Base-by-base conservation (phyloP, 37 sponge, comb jelly and placozoan species). In the Bolinopsis microptera region DNA sequence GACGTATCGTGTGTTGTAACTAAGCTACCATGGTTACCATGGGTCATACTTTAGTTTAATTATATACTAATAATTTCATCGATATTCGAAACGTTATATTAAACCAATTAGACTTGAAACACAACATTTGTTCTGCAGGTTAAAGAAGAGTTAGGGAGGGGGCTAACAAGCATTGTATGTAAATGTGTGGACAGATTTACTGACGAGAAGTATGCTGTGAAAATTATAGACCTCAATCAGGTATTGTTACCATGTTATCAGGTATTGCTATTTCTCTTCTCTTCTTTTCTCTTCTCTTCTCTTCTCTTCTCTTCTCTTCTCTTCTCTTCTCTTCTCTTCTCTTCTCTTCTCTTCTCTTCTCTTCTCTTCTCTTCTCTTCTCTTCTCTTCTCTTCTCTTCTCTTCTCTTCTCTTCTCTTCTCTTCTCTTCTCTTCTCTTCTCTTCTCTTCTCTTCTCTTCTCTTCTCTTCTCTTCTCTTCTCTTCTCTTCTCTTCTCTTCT, bases 171-270 rank as follows among this genome's bases (percentile, higher is more conserved):
- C 80, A 77, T 77, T 35, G 80, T 77, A 2, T 32, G 32, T 18
- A 77, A 77, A 77, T 77, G 80, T 35, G 37, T 77, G 1, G 80
- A 77, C 37, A 34, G 80, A 1, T 77, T 77, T 35, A 77, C 80
- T 77, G 80, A 32, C 2, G 80, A 77, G 37, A 32, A 32, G 18
- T 77, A 77, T 77, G 80, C 80, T 77, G 80, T 77, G 1, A 77
- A 77, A 18, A 77, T 77, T 32, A 0, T 77, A 2, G 80, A 77
- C 21, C 33, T 77, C 3, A 77, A 77, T 32, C 80, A 77, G 80
- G 13, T 36, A 32, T 32, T 35, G n/a, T n/a, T n/a, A n/a, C n/a
- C n/a, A n/a, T n/a, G n/a, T n/a, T n/a, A n/a, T n/a, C n/a, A n/a
- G n/a, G n/a, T n/a, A n/a, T n/a, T n/a, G n/a, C n/a, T n/a, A n/a